phyloP scores from a whole-genome alignment of 92 coral and sea anemone species.

The Heliopora coerulea region DNA sequence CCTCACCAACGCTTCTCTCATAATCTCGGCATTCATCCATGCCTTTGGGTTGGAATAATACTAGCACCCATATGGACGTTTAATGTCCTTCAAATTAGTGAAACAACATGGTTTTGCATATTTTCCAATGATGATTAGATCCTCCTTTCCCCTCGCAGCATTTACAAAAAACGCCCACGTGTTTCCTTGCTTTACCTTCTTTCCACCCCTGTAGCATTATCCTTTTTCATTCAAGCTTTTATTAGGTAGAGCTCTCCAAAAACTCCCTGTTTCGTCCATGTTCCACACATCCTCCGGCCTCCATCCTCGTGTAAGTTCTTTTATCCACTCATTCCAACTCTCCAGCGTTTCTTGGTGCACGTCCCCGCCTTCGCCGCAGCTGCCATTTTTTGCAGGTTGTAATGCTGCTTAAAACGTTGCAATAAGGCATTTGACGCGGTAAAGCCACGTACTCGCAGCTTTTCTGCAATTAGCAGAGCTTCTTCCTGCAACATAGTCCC shows the following conservation, averaged over 20 bases:
- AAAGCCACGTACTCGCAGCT: slow-evolving; percentile 40
- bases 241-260: slow-evolving; percentile 54
- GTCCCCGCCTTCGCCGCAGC: slow-evolving; percentile 55
- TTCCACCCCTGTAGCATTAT: slow-evolving; percentile 48
- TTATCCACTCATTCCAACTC: slow-evolving; percentile 54
- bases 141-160: slow-evolving; percentile 48
- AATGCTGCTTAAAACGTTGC: slow-evolving; percentile 50
- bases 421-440: slow-evolving; percentile 59
- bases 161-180: slow-evolving; percentile 62
- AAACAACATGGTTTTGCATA: slow-evolving; percentile 53
- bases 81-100: slow-evolving; percentile 49
- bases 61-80: slow-evolving; percentile 50
- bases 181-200: slow-evolving; percentile 51
- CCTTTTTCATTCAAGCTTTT: slow-evolving; percentile 45
- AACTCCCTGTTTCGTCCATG: slow-evolving; percentile 51
- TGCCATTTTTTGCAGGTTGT: slow-evolving; percentile 39
- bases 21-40: slow-evolving; percentile 50
- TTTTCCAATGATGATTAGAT: slow-evolving; percentile 49
- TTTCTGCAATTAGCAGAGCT: slow-evolving; percentile 53
- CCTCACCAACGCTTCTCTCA: slow-evolving; percentile 48
- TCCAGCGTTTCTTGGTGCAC: slow-evolving; percentile 46
- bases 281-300: slow-evolving; percentile 54
- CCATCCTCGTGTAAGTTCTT: slow-evolving; percentile 40
- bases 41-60: slow-evolving; percentile 57
- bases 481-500: slow-evolving; percentile 55